Percentiles rank a stretch among this genome's conserved stretches.
Conservation (phyloP, 2,113 vertebrate genomes). For the Salminus brasiliensis region DNA sequence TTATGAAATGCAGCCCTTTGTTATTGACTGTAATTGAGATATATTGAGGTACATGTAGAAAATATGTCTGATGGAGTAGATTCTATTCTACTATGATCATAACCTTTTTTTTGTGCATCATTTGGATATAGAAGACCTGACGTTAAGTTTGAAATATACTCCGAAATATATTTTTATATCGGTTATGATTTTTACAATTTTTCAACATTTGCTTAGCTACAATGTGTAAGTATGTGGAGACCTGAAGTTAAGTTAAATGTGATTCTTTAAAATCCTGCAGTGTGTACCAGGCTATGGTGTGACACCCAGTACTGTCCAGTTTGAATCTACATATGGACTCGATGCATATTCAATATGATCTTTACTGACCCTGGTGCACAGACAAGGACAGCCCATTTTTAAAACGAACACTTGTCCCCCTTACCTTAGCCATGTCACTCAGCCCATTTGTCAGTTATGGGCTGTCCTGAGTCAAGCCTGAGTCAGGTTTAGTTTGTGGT, state of each 20-base stretch:
- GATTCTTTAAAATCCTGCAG: too few species aligned
- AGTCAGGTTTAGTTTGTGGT: conserved; percentile 11
- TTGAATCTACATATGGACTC: neutral
- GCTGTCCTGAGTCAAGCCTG: neutral
- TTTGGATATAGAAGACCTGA: too few species aligned
- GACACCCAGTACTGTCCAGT: neutral
- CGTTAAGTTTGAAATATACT: too few species aligned
- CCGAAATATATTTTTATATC: too few species aligned
- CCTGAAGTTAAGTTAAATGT: too few species aligned
- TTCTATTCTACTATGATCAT: too few species aligned
- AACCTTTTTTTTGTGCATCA: too few species aligned
- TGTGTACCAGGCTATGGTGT: too few species aligned
- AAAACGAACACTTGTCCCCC: neutral
- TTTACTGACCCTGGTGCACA: neutral
- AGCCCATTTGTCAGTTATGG: conserved; percentile 18
- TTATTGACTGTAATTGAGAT: neutral
- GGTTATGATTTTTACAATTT: too few species aligned
- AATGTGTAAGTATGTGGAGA: too few species aligned
- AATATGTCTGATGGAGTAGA: neutral
- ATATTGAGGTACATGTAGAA: neutral
- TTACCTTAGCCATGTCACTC: neutral
- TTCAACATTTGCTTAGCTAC: too few species aligned
- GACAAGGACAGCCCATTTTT: neutral
- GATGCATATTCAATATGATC: conserved; percentile 4
- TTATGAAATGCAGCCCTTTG: neutral